Base-by-base conservation (phyloP, 37 sponge, comb jelly and placozoan genomes). In the Cladorhizidae sp. region DNA sequence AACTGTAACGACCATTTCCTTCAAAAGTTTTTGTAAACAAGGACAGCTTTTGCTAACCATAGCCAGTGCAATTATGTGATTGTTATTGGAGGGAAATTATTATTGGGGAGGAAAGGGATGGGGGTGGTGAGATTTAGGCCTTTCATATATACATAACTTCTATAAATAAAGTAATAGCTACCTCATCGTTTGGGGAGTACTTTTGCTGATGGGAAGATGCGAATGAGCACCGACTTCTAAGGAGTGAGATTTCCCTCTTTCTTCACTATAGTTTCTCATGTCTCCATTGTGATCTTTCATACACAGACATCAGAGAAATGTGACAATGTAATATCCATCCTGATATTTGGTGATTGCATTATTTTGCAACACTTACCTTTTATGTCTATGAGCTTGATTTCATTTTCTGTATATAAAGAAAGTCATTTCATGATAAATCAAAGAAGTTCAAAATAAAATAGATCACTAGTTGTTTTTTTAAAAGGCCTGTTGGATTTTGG, bases 241-340 rank as follows among this genome's bases (percentile, higher is more conserved):
- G 73, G 79, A 29, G 36, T 28, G 37, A 29, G 51, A 3, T 42
- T 49, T 20, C 36, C 37, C 11, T 78, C 68, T 21, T 25, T 64
- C 40, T 63, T 64, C 49, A 11, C 3, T 41, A 64, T 26, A 63
- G 17, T 61, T 11, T 28, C 62, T 61, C 20, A 17, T 20, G 22
- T 41, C 35, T 35, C 79, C 79, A 78, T 64, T 64, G 25, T 78
- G 79, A 39, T 64, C 79, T 78, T n/a, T n/a, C n/a, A n/a, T n/a
- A 63, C 3, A 72, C 8, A 72, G 17, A 45, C 3, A 8, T n/a
- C 8, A 7, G 45, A 22, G 3, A 72, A 36, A 28, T 9, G 39
- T 11, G 22, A 15, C 70, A 70, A 11, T 9, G 39, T 32, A 45
- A 40, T 37, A 72, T 15, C 50, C 28, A 72, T 45, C 41, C 14